phyloP scores from a whole-genome alignment of 2,113 vertebrate genomes.

The Pollimyrus isidori region DNA sequence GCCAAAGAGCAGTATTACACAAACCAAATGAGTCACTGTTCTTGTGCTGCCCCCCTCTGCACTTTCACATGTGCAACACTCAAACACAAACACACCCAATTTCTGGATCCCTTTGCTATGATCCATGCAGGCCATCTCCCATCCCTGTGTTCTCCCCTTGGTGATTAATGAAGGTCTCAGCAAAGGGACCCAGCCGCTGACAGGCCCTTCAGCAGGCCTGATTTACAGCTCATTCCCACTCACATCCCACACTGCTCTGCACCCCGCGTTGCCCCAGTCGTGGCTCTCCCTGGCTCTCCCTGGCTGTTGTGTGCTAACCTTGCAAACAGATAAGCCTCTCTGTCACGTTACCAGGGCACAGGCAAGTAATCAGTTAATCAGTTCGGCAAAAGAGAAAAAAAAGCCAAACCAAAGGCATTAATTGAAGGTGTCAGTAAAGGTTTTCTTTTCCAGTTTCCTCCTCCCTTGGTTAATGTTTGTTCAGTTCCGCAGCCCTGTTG shows the following conservation, averaged over 20 bases:
- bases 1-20: background rate
- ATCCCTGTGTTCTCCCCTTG: background rate
- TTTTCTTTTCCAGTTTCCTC: background rate
- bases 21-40: background rate
- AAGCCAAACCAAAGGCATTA: background rate
- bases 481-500: background rate
- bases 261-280: background rate
- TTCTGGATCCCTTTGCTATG: background rate
- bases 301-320: background rate
- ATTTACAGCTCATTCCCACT: background rate
- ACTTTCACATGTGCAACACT: background rate
- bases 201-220: background rate
- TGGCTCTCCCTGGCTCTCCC: background rate
- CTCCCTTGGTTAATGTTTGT: background rate
- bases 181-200: background rate
- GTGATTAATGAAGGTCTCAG: slow-evolving; percentile 10
- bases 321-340: background rate
- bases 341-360: background rate
- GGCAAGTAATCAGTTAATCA: background rate
- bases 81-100: background rate
- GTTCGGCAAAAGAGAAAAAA: background rate
- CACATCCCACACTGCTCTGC: background rate
- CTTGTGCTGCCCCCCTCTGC: background rate
- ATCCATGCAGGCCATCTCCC: background rate
- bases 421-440: background rate